These are phyloP conservation scores for Chaenogobius annularis DNA, from an alignment of 2,113 vertebrate genomes.

Conservation along the genomic window DNA sequence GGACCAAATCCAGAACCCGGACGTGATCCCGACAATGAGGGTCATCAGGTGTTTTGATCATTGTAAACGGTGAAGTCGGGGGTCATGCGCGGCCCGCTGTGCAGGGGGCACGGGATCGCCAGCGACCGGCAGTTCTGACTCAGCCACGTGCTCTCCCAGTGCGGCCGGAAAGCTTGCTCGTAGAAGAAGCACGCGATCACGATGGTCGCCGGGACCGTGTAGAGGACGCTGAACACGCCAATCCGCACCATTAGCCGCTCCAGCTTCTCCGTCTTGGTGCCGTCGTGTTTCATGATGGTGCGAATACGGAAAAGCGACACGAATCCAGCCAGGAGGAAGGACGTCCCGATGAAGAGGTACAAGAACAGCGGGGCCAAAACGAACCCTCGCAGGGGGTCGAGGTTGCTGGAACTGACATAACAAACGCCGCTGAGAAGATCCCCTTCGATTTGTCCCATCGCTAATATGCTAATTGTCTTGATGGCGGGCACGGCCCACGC, in stretches of 20 bases:
- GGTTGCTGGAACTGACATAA: constrained; percentile 91
- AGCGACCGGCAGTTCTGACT: constrained; percentile 91
- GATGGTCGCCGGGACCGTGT: constrained; percentile 95
- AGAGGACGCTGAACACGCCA: constrained; percentile 96
- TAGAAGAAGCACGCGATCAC: constrained; percentile 98
- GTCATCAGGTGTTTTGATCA: constrained; percentile 99
- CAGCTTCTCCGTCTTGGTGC: constrained; percentile 96
- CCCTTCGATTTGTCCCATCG: constrained; percentile 95
- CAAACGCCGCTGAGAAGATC: constrained; percentile 94
- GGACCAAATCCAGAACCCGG: constrained; percentile 99
- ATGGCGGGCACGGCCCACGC: constrained; percentile 95
- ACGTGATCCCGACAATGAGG: constrained; percentile 97
- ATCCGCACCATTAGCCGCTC: constrained; percentile 97
- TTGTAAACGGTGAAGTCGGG: constrained; percentile 98
- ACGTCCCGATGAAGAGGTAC: constrained; percentile 96
- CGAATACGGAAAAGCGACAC: constrained; percentile 96
- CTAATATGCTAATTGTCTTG: constrained; percentile 97
- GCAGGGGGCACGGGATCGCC: constrained; percentile 91
- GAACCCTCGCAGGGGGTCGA: constrained; percentile 92
- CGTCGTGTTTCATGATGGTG: constrained; percentile 98
- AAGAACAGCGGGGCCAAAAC: constrained; percentile 95
- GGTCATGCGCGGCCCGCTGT: constrained; percentile 86
- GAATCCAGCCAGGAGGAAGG: constrained; percentile 93
- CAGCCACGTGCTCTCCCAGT: constrained; percentile 96
- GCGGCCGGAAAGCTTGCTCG: constrained; percentile 94